These are phyloP conservation scores for Apamea anceps DNA, from an alignment of 2,888 invertebrate genomes.

Conservation along the genomic window DNA sequence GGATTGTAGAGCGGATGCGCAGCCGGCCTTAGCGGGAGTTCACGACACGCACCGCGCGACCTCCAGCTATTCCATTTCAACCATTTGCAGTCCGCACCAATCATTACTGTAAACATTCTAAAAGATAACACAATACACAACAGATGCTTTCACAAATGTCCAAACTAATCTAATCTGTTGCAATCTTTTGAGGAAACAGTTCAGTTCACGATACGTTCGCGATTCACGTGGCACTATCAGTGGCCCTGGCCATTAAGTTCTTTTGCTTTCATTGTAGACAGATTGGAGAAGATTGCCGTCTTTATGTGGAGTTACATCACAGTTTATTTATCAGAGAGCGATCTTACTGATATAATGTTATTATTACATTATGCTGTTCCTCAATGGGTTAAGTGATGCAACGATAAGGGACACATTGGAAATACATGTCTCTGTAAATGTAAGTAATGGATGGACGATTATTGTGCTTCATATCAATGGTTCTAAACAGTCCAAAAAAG, in stretches of 20 bases:
- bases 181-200: conserved; percentile 47
- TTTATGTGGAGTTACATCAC: conserved; percentile 32
- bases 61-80: conserved; percentile 50
- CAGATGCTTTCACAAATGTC: conserved; percentile 13
- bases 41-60: conserved; percentile 45
- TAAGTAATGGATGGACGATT: not conserved
- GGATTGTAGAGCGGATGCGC: conserved; percentile 1
- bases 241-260: conserved; percentile 33
- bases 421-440: not conserved
- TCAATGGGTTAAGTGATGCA: conserved; percentile 20
- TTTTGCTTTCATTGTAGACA: conserved; percentile 16
- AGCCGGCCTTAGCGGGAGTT: conserved; percentile 31
- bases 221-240: conserved; percentile 25
- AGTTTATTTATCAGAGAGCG: conserved; percentile 36
- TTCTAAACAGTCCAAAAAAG: not conserved
- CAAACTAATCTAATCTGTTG: conserved; percentile 46
- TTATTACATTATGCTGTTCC: conserved; percentile 9
- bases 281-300: conserved; percentile 18
- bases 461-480: not conserved
- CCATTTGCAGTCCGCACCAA: conserved; percentile 48
- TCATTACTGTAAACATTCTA: conserved; percentile 31
- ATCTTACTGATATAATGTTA: conserved; percentile 12
- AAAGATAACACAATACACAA: conserved; percentile 27
- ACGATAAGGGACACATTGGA: conserved; percentile 11
- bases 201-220: conserved; percentile 16